Conservation (phyloP, 2,797 vertebrate genomes). For the Catamblyrhynchus diadema region DNA sequence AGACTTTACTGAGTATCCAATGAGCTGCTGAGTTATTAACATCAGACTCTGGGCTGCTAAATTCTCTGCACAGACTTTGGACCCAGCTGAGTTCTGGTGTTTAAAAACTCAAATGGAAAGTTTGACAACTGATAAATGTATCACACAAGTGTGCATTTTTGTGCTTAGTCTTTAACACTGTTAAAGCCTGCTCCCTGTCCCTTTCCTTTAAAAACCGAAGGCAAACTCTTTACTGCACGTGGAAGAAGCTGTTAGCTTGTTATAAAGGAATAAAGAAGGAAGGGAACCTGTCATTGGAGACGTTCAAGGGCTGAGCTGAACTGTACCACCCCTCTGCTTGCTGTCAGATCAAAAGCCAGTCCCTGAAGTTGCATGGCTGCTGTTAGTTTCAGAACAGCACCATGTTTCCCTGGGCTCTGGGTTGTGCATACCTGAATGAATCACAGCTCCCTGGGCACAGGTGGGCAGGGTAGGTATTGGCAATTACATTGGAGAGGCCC, state of each 20-base stretch:
- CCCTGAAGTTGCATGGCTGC: not conserved
- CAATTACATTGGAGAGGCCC: not conserved
- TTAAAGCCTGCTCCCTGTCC: not conserved
- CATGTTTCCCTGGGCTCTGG: not conserved
- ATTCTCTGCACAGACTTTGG: not conserved
- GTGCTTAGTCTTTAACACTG: not conserved
- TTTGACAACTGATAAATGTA: not conserved
- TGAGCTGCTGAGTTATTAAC: not conserved
- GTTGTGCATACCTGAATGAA: not conserved
- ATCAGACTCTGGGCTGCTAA: not conserved
- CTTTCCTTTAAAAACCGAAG: not conserved
- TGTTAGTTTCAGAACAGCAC: not conserved
- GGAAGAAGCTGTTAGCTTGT: not conserved
- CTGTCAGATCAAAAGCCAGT: not conserved
- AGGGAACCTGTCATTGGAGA: rapidly evolving
- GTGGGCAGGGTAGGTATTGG: not conserved
- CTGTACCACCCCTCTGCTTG: not conserved
- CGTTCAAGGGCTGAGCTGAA: not conserved
- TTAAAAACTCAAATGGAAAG: slow-evolving; percentile 20
- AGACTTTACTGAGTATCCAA: not conserved
- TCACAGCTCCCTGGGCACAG: not conserved
- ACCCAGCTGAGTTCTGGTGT: rapidly evolving
- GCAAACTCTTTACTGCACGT: rapidly evolving
- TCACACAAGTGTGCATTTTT: not conserved
- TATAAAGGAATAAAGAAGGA: not conserved